phyloP scores from a whole-genome alignment of 2,797 vertebrate genomes.

The Sebastolobus altivelis region DNA sequence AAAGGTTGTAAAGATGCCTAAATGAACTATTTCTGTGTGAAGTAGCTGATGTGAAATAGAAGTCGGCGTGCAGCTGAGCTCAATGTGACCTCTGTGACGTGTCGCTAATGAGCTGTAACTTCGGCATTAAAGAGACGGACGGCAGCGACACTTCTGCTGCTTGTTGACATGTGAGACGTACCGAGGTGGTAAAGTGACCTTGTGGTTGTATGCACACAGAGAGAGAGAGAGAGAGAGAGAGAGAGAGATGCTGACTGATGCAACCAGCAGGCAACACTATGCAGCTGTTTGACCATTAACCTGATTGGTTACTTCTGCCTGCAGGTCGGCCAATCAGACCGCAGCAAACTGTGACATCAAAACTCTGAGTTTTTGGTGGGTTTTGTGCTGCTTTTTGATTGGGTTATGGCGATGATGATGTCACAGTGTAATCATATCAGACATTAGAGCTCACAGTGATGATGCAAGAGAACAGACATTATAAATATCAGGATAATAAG shows the following conservation, averaged over 20 bases:
- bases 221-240: conserved; percentile 10
- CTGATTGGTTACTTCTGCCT: conserved; percentile 20
- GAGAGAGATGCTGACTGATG: conserved; percentile 61
- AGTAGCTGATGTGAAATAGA: no score
- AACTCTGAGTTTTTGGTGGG: neutral
- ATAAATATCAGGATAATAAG: neutral
- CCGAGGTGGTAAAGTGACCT: conserved; percentile 60
- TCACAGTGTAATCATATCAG: neutral
- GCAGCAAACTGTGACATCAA: neutral
- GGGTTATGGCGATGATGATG: neutral
- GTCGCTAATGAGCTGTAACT: conserved; percentile 20
- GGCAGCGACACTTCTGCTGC: conserved; percentile 13
- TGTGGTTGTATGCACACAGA: conserved; percentile 29
- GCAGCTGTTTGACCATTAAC: conserved; percentile 6
- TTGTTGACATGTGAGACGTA: conserved; percentile 43
- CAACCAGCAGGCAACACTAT: conserved; percentile 52
- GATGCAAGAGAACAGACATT: no score
- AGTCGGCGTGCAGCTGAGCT: neutral
- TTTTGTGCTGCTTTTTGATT: neutral
- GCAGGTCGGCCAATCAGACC: neutral
- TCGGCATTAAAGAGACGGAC: conserved; percentile 39
- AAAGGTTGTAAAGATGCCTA: neutral
- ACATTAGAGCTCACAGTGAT: neutral
- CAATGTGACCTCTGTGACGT: conserved; percentile 16
- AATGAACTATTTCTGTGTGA: no score